These are phyloP conservation scores for Chloroceryle aenea DNA, from an alignment of 2,113 vertebrate species.

Conservation along the genomic window DNA sequence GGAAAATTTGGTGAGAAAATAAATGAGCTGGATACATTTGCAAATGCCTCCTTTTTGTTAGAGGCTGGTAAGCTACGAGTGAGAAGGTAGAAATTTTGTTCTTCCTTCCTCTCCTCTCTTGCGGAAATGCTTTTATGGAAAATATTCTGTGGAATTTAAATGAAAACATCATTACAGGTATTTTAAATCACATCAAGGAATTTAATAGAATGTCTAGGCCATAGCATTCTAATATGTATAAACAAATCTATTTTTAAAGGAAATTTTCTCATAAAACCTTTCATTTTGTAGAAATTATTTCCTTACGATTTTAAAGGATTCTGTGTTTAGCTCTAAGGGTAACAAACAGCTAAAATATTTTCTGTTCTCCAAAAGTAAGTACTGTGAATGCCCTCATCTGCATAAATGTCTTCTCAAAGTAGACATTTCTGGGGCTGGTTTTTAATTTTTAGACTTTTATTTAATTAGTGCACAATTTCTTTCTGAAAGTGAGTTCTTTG, in stretches of 20 bases:
- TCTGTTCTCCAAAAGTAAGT: neutral
- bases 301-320: neutral
- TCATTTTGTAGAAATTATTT: neutral
- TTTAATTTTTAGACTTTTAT: slow-evolving; percentile 17
- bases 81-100: neutral
- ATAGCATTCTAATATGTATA: neutral
- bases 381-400: neutral
- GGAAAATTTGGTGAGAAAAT: slow-evolving; percentile 2
- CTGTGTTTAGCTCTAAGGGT: neutral
- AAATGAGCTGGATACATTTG: neutral
- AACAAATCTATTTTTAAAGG: neutral
- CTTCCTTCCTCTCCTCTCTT: neutral
- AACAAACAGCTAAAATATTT: neutral
- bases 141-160: neutral
- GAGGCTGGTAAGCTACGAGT: neutral
- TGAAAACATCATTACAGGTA: neutral
- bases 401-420: neutral
- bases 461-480: slow-evolving; percentile 8
- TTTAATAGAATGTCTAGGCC: neutral
- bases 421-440: neutral
- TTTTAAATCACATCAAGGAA: neutral
- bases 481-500: slow-evolving; percentile 40
- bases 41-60: neutral
- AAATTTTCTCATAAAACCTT: neutral
- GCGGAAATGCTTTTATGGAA: neutral